These are phyloP conservation scores for Riparia riparia DNA, from an alignment of 2,113 vertebrate species.

Conservation along the genomic window DNA sequence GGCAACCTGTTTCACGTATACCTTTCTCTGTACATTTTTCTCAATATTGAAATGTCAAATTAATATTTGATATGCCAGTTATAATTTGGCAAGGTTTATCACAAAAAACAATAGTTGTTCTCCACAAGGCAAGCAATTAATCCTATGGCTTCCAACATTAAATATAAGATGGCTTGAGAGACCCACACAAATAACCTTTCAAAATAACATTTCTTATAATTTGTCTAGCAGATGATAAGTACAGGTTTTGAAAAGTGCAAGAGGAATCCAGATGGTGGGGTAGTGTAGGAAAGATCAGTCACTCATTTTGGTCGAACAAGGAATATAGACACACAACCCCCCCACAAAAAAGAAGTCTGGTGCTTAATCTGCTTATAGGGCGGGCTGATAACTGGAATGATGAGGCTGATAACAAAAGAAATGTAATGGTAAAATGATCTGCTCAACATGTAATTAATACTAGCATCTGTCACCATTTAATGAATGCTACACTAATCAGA, in stretches of 20 bases:
- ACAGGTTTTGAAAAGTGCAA: not conserved
- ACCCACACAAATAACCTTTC: not conserved
- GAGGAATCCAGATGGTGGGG: conserved; percentile 4
- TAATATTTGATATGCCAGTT: not conserved
- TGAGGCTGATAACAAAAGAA: conserved; percentile 48
- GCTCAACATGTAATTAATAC: conserved; percentile 51
- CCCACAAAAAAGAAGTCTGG: not conserved
- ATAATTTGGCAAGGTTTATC: not conserved
- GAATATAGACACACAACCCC: not conserved
- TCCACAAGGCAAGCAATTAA: not conserved
- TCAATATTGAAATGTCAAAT: not conserved
- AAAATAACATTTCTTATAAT: not conserved
- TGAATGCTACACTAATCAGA: conserved; percentile 7
- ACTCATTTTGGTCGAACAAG: not conserved
- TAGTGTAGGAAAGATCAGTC: not conserved
- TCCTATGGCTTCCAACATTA: not conserved
- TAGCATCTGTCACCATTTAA: conserved; percentile 64
- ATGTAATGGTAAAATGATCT: conserved; percentile 29
- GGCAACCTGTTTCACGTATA: not conserved
- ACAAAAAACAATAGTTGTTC: not conserved
- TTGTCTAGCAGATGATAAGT: not conserved
- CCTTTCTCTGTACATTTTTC: not conserved
- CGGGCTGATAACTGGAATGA: conserved; percentile 4
- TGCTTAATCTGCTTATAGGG: conserved; percentile 32
- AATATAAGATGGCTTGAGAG: not conserved